phyloP scores from a whole-genome alignment of 2,113 vertebrate genomes.

The Caracal caracal region DNA sequence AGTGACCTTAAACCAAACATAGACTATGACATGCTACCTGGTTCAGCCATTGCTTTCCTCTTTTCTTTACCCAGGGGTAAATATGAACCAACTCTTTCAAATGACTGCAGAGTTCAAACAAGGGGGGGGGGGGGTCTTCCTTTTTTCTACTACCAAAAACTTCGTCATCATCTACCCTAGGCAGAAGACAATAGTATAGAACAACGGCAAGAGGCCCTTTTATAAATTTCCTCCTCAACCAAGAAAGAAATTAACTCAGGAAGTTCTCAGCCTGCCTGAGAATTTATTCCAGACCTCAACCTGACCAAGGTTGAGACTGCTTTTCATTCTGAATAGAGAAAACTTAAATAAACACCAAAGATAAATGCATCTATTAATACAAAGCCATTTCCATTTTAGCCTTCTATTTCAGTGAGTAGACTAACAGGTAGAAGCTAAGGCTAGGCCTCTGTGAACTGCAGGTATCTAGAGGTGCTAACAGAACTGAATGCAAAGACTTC shows the following conservation, averaged over 20 bases:
- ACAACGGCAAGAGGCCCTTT: not conserved
- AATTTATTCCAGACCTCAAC: slow-evolving; percentile 42
- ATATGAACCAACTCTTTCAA: not conserved
- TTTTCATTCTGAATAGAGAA: slow-evolving; percentile 31
- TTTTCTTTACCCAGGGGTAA: slow-evolving; percentile 17
- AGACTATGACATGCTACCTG: not conserved
- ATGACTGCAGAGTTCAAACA: not conserved
- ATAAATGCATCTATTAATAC: not conserved
- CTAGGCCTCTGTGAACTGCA: not conserved
- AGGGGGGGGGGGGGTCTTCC: not conserved
- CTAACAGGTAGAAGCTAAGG: not conserved
- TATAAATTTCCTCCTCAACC: not conserved
- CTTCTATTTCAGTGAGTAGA: not conserved
- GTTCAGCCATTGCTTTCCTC: not conserved
- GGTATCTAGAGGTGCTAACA: not conserved
- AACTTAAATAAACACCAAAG: slow-evolving; percentile 35
- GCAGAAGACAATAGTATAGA: not conserved
- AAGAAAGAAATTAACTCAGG: slow-evolving; percentile 6
- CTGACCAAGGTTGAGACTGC: not conserved
- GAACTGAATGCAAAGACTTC: not conserved
- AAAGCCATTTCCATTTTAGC: slow-evolving; percentile 20
- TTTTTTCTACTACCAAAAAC: not conserved
- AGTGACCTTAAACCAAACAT: not conserved
- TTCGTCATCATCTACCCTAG: not conserved
- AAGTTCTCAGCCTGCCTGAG: slow-evolving; percentile 8